Conservation (phyloP, 2,888 invertebrate species). For the Nasonovia ribisnigri region DNA sequence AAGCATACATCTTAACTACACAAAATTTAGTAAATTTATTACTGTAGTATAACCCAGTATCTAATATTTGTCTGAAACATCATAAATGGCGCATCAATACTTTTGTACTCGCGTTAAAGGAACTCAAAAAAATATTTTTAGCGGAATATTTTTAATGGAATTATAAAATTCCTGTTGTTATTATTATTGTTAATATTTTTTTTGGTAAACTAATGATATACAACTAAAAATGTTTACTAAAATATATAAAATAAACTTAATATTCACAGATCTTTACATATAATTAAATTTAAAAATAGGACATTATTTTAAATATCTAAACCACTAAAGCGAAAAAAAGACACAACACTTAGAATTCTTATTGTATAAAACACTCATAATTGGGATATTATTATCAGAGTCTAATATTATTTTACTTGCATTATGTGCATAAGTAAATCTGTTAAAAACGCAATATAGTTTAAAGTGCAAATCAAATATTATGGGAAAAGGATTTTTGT, state of each 20-base stretch:
- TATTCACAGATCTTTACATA: slow-evolving; percentile 61
- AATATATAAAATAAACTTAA: slow-evolving; percentile 51
- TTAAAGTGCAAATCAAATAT: slow-evolving; percentile 52
- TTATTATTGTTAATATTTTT: background rate
- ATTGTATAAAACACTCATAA: slow-evolving; percentile 53
- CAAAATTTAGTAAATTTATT: background rate
- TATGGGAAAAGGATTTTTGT: slow-evolving; percentile 10
- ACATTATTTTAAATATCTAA: slow-evolving; percentile 42
- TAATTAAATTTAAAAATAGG: slow-evolving; percentile 49
- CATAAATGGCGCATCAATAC: background rate
- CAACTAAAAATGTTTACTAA: slow-evolving; percentile 14
- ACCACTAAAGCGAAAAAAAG: slow-evolving; percentile 58
- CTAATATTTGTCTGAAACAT: slow-evolving; percentile 23
- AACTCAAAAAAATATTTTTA: slow-evolving; percentile 29
- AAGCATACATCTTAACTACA: background rate
- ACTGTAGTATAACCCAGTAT: background rate
- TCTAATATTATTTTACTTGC: slow-evolving; percentile 12
- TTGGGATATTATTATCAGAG: slow-evolving; percentile 13
- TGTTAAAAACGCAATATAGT: slow-evolving; percentile 39
- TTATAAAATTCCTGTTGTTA: slow-evolving; percentile 18
- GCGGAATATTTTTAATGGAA: slow-evolving; percentile 21
- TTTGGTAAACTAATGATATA: background rate
- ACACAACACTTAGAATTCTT: slow-evolving; percentile 60
- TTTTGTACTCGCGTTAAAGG: slow-evolving; percentile 44
- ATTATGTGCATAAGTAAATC: slow-evolving; percentile 52